A percentile compares a stretch with the other conserved stretches of the same genome.
Evolutionary conservation across 2,113 vertebrate species (phyloP).

Genomic region (Prinia subflava): DNA sequence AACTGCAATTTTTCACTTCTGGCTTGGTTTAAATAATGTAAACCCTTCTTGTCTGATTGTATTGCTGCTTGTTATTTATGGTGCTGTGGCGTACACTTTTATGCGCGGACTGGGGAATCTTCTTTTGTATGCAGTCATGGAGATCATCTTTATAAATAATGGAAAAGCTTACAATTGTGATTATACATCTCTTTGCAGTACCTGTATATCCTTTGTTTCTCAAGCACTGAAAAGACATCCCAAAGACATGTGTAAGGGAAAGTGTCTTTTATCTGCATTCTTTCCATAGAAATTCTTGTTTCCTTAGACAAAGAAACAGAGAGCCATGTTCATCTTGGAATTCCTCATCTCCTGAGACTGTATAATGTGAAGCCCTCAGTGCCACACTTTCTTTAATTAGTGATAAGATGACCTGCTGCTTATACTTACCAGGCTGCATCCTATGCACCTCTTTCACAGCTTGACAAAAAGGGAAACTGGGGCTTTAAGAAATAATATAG

Average conservation of each 20-base stretch:
- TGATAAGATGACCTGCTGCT: background rate
- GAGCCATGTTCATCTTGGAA: background rate
- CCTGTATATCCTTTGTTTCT: slow-evolving; percentile 31
- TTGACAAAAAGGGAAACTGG: background rate
- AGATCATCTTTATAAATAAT: slow-evolving; percentile 61
- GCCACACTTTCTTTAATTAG: background rate
- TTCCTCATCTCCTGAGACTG: background rate
- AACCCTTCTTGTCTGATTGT: slow-evolving; percentile 44
- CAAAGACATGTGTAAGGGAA: background rate
- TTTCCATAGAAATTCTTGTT: background rate
- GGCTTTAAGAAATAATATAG: background rate
- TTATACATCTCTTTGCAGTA: slow-evolving; percentile 29
- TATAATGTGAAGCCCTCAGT: background rate
- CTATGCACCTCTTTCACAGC: background rate
- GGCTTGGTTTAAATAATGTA: slow-evolving; percentile 49
- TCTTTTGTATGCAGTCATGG: slow-evolving; percentile 38
- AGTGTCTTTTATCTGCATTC: background rate
- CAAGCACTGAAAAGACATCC: background rate
- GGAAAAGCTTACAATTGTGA: slow-evolving; percentile 27
- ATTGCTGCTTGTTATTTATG: slow-evolving; percentile 35
- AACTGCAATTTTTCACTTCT: slow-evolving; percentile 48
- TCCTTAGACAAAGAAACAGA: background rate
- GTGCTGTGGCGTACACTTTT: background rate
- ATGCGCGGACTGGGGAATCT: slow-evolving; percentile 1
- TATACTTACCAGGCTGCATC: background rate